Evolutionary conservation across 2,888 invertebrate genomes (phyloP).

Genomic region (Andrena chrysosceles): DNA sequence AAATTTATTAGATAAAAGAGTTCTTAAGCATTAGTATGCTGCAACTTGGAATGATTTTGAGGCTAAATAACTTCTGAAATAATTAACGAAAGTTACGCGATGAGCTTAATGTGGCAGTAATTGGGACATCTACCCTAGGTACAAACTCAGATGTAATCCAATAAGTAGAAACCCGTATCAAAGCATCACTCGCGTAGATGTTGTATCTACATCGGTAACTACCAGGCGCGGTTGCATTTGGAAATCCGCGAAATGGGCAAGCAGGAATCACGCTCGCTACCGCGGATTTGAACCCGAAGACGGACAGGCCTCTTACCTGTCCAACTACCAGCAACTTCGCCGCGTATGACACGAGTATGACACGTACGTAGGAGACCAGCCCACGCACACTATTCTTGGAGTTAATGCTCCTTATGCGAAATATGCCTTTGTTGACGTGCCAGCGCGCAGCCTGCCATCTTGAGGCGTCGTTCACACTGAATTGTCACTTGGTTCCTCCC

Average conservation of each 20-base stretch:
- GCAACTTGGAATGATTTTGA: too few species aligned
- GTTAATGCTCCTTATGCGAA: constrained; percentile 80
- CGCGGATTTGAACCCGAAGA: constrained; percentile 27
- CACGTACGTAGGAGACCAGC: constrained; percentile 76
- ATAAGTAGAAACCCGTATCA: neutral
- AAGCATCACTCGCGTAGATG: neutral
- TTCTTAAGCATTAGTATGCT: too few species aligned
- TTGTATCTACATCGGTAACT: neutral
- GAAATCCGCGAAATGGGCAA: constrained; percentile 21
- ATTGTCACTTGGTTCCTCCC: neutral
- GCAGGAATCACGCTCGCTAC: constrained; percentile 30
- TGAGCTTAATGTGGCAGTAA: too few species aligned
- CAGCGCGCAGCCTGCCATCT: constrained; percentile 57
- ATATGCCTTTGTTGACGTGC: constrained; percentile 80
- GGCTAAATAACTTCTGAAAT: too few species aligned
- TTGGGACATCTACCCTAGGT: too few species aligned
- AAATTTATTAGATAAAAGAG: too few species aligned
- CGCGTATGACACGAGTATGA: constrained; percentile 60
- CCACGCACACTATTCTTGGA: constrained; percentile 81
- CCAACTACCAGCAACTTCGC: constrained; percentile 12
- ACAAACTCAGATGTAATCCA: neutral
- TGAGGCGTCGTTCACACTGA: constrained; percentile 60
- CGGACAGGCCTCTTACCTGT: constrained; percentile 48
- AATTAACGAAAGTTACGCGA: too few species aligned
- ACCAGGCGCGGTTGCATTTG: neutral